A percentile compares a stretch with the other conserved stretches of the same genome.
These are phyloP conservation scores for Fragum whitleyi DNA, from an alignment of 2,888 invertebrate species.

Conservation along the genomic window DNA sequence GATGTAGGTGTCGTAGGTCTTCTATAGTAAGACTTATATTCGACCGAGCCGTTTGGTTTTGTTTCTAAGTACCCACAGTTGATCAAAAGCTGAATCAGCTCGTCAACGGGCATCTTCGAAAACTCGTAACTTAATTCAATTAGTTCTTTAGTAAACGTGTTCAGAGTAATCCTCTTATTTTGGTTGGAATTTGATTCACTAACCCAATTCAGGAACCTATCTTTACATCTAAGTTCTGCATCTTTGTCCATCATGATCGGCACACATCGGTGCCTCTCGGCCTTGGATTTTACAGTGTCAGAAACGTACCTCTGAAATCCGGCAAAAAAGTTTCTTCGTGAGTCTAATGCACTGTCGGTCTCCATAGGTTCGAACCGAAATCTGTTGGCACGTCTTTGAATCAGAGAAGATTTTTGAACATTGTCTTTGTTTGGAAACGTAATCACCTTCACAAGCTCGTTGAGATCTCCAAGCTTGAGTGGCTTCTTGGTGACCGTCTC, in stretches of 20 bases:
- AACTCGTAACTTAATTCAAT: constrained; percentile 30
- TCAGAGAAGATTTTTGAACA: background rate
- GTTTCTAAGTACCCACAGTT: constrained; percentile 30
- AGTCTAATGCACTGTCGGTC: background rate
- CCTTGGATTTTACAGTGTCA: constrained; percentile 8
- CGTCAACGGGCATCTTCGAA: constrained; percentile 19
- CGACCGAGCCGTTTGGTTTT: constrained; percentile 8
- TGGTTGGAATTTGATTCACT: background rate
- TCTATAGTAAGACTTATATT: constrained; percentile 20
- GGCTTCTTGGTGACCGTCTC: background rate
- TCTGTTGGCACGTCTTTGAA: background rate
- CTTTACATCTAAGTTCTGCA: constrained; percentile 31
- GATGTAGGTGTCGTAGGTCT: background rate
- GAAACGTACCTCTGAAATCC: constrained; percentile 31
- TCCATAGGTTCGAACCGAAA: constrained; percentile 12
- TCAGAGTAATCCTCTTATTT: constrained; percentile 3
- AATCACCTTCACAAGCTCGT: constrained; percentile 1
- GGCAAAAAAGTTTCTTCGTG: background rate
- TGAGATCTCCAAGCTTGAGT: constrained; percentile 5
- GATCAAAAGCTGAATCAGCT: constrained; percentile 11
- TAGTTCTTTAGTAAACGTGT: constrained; percentile 23
- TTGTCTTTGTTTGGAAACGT: constrained; percentile 16
- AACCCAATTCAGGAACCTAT: constrained; percentile 2
- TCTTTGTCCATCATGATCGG: constrained; percentile 26
- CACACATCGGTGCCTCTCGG: constrained; percentile 22